phyloP scores from a whole-genome alignment of 2,113 vertebrate species.

The Neodon shergylaensis region DNA sequence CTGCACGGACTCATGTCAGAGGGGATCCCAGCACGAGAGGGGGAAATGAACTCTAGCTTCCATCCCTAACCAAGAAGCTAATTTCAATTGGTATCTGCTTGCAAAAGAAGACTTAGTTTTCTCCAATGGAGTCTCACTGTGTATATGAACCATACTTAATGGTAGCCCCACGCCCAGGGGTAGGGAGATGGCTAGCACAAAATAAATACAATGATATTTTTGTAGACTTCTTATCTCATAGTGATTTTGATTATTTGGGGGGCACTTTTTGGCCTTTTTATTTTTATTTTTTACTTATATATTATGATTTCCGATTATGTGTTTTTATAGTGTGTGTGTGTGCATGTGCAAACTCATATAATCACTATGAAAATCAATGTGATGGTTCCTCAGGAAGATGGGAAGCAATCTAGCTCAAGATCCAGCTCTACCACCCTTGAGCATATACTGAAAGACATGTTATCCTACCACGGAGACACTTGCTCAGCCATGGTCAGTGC shows the following conservation, averaged over 20 bases:
- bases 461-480: not conserved
- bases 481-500: not conserved
- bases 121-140: not conserved
- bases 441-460: not conserved
- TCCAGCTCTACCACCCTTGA: not conserved
- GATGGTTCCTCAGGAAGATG: not conserved
- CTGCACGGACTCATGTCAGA: not conserved
- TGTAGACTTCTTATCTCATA: not conserved
- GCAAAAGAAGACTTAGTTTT: not conserved
- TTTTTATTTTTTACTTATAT: not conserved
- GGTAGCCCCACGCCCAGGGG: not conserved
- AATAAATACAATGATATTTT: not conserved
- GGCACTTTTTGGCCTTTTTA: not conserved
- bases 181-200: not conserved
- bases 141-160: not conserved
- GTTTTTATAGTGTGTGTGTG: not conserved
- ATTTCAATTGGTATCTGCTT: not conserved
- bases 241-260: not conserved
- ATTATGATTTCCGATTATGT: not conserved
- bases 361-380: not conserved
- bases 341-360: not conserved
- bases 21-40: not conserved
- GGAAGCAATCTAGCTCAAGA: not conserved
- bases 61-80: not conserved
- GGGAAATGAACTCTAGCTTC: not conserved